Percentiles rank a stretch among this genome's conserved stretches.
Evolutionary conservation across 2,113 vertebrate species (phyloP).

Genomic region (Saccopteryx leptura): DNA sequence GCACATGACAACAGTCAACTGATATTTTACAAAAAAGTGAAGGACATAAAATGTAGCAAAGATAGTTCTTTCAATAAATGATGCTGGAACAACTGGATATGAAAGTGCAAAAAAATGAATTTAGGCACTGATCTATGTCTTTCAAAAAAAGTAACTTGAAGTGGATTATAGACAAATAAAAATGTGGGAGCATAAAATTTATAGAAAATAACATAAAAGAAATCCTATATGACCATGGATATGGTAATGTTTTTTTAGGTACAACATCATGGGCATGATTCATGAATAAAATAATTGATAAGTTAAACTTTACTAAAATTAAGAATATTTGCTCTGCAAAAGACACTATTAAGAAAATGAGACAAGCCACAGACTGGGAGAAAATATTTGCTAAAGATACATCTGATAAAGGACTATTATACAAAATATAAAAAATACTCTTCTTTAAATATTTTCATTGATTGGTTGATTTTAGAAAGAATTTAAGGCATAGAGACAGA

Average conservation of each 20-base stretch:
- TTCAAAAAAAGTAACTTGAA: background rate
- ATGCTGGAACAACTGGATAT: background rate
- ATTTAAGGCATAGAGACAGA: too few relatives aligned
- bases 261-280: background rate
- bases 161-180: background rate
- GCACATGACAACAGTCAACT: background rate
- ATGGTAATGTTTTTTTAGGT: background rate
- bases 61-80: background rate
- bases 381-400: background rate
- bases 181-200: background rate
- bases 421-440: background rate
- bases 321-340: background rate
- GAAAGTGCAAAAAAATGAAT: background rate
- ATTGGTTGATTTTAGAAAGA: too few relatives aligned
- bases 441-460: background rate
- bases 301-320: background rate
- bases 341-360: background rate
- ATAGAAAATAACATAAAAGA: background rate
- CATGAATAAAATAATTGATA: background rate
- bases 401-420: background rate
- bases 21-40: background rate
- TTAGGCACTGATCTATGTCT: background rate
- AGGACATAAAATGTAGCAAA: background rate
- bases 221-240: background rate
- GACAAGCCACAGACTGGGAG: background rate